Conservation (phyloP, 2,797 vertebrate genomes). For the Clarias platycephalus region DNA sequence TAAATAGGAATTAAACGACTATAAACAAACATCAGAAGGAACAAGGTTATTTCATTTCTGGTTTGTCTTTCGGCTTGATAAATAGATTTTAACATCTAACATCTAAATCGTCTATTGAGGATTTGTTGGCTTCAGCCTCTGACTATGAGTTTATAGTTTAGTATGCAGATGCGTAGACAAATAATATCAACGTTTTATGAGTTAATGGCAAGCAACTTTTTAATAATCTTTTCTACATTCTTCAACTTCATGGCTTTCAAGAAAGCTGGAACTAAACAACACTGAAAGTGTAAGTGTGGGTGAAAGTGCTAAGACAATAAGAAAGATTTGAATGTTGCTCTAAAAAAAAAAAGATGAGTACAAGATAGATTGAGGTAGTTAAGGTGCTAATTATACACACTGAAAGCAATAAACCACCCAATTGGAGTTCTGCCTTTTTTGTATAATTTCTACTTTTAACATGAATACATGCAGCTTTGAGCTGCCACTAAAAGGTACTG, state of each 20-base stretch:
- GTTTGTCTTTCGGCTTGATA: not conserved
- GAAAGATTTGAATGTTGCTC: not conserved
- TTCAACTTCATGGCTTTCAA: not conserved
- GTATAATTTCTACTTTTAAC: not conserved
- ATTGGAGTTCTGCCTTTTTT: not conserved
- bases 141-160: not conserved
- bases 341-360: not conserved
- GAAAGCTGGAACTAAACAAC: not conserved
- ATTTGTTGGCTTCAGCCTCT: not conserved
- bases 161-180: not conserved
- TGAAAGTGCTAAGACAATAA: not conserved
- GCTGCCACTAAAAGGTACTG: not conserved
- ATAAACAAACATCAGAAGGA: not conserved
- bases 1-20: not conserved
- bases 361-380: not conserved
- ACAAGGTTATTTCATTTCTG: not conserved
- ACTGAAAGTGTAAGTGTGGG: not conserved
- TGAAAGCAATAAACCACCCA: slow-evolving; percentile 15
- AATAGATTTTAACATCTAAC: not conserved
- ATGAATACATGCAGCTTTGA: not conserved
- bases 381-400: not conserved
- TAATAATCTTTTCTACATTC: not conserved
- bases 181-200: not conserved
- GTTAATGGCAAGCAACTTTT: not conserved
- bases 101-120: not conserved